Percentiles rank a stretch among this genome's conserved stretches.
Conservation (phyloP, 2,113 vertebrate genomes). For the Proteles cristata region DNA sequence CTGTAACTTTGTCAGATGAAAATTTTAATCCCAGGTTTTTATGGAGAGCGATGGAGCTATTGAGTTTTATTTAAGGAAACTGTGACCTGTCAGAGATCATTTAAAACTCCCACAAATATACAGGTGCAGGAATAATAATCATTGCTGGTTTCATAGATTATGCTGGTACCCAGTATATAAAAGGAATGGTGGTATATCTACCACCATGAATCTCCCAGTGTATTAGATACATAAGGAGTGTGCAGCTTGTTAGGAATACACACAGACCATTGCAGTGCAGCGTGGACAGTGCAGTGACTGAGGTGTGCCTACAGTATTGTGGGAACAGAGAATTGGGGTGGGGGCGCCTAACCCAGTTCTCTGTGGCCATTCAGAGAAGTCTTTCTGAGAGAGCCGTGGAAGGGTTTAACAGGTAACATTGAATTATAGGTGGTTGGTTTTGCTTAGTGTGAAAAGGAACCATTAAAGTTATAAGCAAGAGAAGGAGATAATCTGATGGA, state of each 20-base stretch:
- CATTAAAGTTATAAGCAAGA: neutral
- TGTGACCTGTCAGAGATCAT: neutral
- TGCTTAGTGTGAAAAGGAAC: neutral
- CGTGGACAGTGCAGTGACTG: neutral
- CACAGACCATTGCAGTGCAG: too few species aligned
- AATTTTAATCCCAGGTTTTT: neutral
- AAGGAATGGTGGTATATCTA: neutral
- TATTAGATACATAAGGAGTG: neutral
- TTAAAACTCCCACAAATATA: neutral
- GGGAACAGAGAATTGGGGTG: neutral
- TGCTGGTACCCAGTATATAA: neutral
- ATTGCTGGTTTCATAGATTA: neutral
- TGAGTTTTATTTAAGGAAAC: neutral
- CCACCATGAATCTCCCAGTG: neutral
- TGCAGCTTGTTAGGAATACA: neutral
- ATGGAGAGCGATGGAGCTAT: neutral
- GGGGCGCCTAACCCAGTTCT: neutral
- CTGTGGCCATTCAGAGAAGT: neutral
- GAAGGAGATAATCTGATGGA: neutral
- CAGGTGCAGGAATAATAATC: neutral
- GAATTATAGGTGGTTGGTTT: neutral
- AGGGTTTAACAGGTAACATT: neutral
- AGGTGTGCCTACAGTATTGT: neutral
- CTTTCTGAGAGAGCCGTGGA: neutral
- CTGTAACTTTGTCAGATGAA: neutral